These are phyloP conservation scores for Vireo altiloquus DNA, from an alignment of 2,113 vertebrate genomes.

Conservation along the genomic window DNA sequence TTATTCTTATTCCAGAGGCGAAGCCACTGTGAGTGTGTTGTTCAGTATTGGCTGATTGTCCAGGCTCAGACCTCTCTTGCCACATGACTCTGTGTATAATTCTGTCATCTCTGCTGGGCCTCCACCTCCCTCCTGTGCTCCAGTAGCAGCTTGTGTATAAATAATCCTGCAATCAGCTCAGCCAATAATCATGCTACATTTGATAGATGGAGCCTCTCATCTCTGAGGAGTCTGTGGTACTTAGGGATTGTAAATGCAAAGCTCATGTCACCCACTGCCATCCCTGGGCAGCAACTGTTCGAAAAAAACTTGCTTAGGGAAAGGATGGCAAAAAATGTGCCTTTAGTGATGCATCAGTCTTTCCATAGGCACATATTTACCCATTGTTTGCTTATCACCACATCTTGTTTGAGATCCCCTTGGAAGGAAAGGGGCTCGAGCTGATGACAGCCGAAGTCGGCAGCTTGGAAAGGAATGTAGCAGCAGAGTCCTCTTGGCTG, in stretches of 20 bases:
- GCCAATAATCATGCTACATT: background rate
- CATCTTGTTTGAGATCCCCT: background rate
- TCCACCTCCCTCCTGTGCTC: background rate
- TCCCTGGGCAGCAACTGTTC: background rate
- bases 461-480: background rate
- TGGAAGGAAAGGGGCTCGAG: background rate
- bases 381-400: background rate
- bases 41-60: background rate
- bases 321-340: background rate
- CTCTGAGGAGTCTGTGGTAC: background rate
- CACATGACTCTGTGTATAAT: background rate
- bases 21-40: background rate
- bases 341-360: background rate
- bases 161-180: background rate
- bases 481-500: background rate
- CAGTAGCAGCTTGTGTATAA: background rate
- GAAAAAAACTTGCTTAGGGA: background rate
- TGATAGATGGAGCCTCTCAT: background rate
- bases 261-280: background rate
- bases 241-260: background rate
- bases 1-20: background rate
- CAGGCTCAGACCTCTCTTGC: background rate
- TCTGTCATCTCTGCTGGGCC: background rate
- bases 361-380: background rate
- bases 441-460: background rate